Conservation (phyloP, 2,888 invertebrate species). For the Ganaspis brasiliensis region DNA sequence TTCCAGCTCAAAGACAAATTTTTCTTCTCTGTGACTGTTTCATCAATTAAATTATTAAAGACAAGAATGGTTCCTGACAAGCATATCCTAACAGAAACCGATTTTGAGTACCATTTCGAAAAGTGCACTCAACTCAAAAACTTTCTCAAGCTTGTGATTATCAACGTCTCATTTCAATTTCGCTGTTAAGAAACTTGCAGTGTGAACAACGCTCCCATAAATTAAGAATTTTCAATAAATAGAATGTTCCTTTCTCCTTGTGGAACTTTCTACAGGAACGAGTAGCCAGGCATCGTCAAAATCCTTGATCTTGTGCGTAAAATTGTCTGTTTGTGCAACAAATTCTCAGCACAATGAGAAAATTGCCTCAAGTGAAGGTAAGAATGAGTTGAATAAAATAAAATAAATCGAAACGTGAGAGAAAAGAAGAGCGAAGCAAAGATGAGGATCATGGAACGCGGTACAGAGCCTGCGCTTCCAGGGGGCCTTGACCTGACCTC, state of each 20-base stretch:
- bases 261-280: constrained; percentile 31
- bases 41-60: too few relatives aligned
- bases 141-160: background rate
- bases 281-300: constrained; percentile 1
- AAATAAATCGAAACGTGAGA: constrained; percentile 23
- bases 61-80: too few relatives aligned
- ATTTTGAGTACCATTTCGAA: background rate
- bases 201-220: constrained; percentile 22
- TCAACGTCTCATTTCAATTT: constrained; percentile 14
- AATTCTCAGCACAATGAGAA: background rate
- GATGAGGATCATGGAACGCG: constrained; percentile 49
- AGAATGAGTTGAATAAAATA: constrained; percentile 23
- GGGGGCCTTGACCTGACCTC: constrained; percentile 81
- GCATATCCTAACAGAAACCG: too few relatives aligned
- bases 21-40: too few relatives aligned
- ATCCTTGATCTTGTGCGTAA: background rate
- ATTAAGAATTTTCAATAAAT: constrained; percentile 34
- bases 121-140: background rate
- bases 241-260: constrained; percentile 37
- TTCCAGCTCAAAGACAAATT: too few relatives aligned
- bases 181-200: constrained; percentile 24
- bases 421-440: constrained; percentile 51
- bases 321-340: background rate
- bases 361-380: constrained; percentile 34
- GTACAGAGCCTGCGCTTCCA: constrained; percentile 66